Base-by-base conservation (phyloP, 92 coral and sea anemone genomes). In the Galaxea fascicularis region DNA sequence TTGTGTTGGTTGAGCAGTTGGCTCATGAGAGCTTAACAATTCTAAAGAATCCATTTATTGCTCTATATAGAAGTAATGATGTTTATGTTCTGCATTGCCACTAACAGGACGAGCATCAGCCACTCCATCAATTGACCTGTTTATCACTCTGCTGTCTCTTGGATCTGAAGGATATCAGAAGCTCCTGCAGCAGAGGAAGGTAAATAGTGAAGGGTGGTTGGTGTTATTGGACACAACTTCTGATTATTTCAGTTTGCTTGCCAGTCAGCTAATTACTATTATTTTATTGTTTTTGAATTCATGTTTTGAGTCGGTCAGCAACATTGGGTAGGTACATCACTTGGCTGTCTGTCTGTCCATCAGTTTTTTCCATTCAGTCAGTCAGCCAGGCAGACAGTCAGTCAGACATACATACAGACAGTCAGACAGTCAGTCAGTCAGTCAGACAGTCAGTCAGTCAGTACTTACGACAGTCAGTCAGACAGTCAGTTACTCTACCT, bases 51-150 rank as follows among this genome's bases (percentile, higher is more conserved):
- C 41, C 41, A 35, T 35, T 35, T 35, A 6, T 2, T 2, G 2
- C 41, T 35, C 41, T 35, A 2, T 2, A 35, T 6, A 6, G 2
- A 35, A 35, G 41, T 2, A 35, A 35, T 35, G 41, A 35, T 35
- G 41, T 35, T 35, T 35, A 6, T 35, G 41, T 35, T 52, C 30
- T 54, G 14, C 41, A 60, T 60, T 60, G 1, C 66, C 15, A 45
- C 18, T 20, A 22, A 15, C 84, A 96, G 98, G 98, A 62, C 98
- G 98, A 70, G 98, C 98, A 10, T 96, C 98, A 63, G 96, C 96
- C 59, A 85, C 98, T 22, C 98, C 98, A 4, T 96, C 98, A 5
- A 81, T 94, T 4, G 98, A 96, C 89, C 86, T 96, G 77, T 96
- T 96, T 49, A 96, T 96, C 62, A 96, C 98, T 4, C 75, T 96